Evolutionary conservation across 2,113 vertebrate species (phyloP), one percentile per base, ranked within the genome.

Genomic region (Axis porcinus): DNA sequence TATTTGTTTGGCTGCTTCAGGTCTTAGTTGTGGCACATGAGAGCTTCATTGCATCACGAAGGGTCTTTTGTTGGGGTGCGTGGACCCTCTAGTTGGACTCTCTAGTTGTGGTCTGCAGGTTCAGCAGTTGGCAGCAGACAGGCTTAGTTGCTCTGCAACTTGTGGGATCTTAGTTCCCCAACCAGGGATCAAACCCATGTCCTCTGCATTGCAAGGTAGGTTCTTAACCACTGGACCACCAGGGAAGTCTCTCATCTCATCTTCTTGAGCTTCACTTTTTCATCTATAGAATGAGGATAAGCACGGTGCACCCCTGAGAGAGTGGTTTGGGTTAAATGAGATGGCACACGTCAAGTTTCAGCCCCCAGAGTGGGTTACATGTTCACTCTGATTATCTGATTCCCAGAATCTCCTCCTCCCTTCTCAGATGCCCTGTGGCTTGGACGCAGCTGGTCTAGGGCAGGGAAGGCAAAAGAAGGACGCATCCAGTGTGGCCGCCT

Each of bases 301-400:
- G 40, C 33, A 40, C 1, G 19, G 57, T 5, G 2, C 1, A 1
- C 43, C 43, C 40, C 14, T 10, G n/a, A 86, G 23, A 54, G 19
- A 3, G 2, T 9, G 27, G 36, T 36, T 4, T 13, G 14, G 23
- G 7, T 25, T 30, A 19, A 50, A 19, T 5, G 82, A 47, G 52
- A 8, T 1, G 12, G 16, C 11, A 1, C 3, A 0, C 0, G 47
- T 58, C 16, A 11, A 27, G 62, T 28, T 21, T 27, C 19, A 7
- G 67, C 67, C 78, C 33, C 27, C 13, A 25, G 60, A 30, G 47
- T 9, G 3, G 11, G 4, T 43, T 52, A 58, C n/a, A 23, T 7
- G 1, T 40, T 19, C 0, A 3, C 60, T 64, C 79, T 89, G 9
- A 10, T 13, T 43, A 12, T 23, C 5, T 4, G 27, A 33, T 33